Base-by-base conservation (phyloP, 2,888 invertebrate genomes). In the Griposia aprilina region DNA sequence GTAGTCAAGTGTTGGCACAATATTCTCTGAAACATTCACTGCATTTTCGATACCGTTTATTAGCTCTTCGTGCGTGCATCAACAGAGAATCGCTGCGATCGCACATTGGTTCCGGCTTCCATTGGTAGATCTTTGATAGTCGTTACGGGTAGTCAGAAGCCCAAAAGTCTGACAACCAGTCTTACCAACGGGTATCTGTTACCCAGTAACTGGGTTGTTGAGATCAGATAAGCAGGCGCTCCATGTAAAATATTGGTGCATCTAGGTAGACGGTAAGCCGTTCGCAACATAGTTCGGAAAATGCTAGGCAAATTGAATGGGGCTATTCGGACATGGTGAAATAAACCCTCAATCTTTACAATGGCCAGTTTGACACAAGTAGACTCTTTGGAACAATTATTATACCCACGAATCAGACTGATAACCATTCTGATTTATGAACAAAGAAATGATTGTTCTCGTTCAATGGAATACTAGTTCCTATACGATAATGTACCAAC, bases 401-500 rank as follows among this genome's bases (percentile, higher is more conserved):
- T n/a, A 0, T 30, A 50, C 41, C 30, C n/a, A 23, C 50, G 23
- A 73, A 78, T 62, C 52, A n/a, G 6, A 78, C 17, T 23, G 55
- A 50, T 78, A 59, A n/a, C 52, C 59, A 17, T 71, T 59, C 52
- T 30, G 50, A 77, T 66, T 69, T 50, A 81, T 65, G 62, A 72
- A 57, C 50, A 67, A 78, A 71, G 15, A 50, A 57, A 59, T 55
- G 13, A 50, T 70, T 60, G n/a, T 80, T 84, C 55, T 55, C n/a
- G 73, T 50, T 68, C 59, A 75, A 75, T 63, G 62, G 41, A 75
- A 81, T 57, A 72, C 70, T 48, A 60, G 75, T 72, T 55, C 41
- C 41, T 60, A 48, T 57, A 30, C 11, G 52, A 55, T 52, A 60
- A 68, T 83, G 36, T 52, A 70, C n/a, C 52, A 60, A 26, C 66